Conservation (phyloP, 92 coral and sea anemone species). For the Epizoanthus fatuus region DNA sequence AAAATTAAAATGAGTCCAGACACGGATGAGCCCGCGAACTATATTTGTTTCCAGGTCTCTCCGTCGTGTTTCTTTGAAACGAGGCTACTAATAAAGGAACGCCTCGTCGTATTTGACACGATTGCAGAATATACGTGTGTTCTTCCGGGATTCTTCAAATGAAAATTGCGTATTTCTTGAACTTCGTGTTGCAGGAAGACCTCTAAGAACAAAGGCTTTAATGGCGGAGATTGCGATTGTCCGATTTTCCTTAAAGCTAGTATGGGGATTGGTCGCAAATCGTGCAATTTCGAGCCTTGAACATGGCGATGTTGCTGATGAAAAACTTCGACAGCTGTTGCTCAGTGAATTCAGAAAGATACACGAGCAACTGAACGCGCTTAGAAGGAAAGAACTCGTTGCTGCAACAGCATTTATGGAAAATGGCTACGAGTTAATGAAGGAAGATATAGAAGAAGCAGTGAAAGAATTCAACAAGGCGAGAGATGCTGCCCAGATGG, state of each 20-base stretch:
- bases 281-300: slow-evolving; percentile 84
- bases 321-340: slow-evolving; percentile 89
- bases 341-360: slow-evolving; percentile 91
- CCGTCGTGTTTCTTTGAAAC: not conserved
- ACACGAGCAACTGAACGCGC: slow-evolving; percentile 87
- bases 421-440: slow-evolving; percentile 92
- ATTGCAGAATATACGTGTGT: not conserved
- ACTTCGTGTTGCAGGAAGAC: not conserved
- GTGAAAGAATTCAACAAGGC: slow-evolving; percentile 95
- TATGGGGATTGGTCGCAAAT: slow-evolving; percentile 95
- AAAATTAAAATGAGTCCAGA: slow-evolving; percentile 10
- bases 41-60: not conserved
- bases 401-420: slow-evolving; percentile 98
- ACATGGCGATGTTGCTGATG: slow-evolving; percentile 88
- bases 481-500: slow-evolving; percentile 97
- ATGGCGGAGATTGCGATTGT: slow-evolving; percentile 98
- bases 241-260: slow-evolving; percentile 89
- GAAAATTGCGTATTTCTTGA: too few species aligned
- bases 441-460: slow-evolving; percentile 89
- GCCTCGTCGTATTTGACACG: slow-evolving; percentile 62
- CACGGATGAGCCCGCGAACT: slow-evolving; percentile 17
- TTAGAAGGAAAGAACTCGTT: slow-evolving; percentile 94
- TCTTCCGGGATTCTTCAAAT: not conserved
- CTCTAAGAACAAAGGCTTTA: not conserved
- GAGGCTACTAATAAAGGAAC: not conserved